Base-by-base conservation (phyloP, 2,113 vertebrate genomes). In the Sminthopsis crassicaudata region DNA sequence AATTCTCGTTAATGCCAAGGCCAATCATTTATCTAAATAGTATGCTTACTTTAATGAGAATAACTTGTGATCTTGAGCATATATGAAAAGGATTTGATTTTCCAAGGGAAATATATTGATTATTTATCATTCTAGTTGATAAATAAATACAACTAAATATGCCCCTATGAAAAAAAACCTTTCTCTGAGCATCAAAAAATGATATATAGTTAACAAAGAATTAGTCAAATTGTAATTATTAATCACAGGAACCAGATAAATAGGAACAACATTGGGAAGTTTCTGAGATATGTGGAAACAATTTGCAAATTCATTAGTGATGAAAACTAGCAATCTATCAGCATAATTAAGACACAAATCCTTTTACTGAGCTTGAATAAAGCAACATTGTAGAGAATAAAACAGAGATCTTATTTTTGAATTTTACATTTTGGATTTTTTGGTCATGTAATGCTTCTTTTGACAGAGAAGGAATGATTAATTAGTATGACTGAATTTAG, bases 401-500 rank as follows among this genome's bases (percentile, higher is more conserved):
- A 92, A 91, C 0, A 23, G n/a, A 84, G 6, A 42, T 84, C 67
- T 84, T 76, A 14, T 7, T 92, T 46, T 91, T 95, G 91, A 76
- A 89, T 96, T 93, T 54, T 46, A 92, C 94, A 12, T 93, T 26
- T n/a, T 91, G 92, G n/a, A 91, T 95, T 95, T 96, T 60, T 91
- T 93, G 10, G 30, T 55, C 91, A 96, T 88, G 96, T 97, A 97
- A 97, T 97, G 95, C 67, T 96, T 60, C 93, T 57, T 95, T 95
- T 0, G 96, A 97, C 76, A 94, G 42, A 97, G 96, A 57, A 96
- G 97, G 97, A 96, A 93, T 94, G 95, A 91, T 96, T 96, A 96
- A 97, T 97, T 98, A 98, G 97, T 97, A 97, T 97, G 95, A 96
- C 96, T 96, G 97, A 97, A 95, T 98, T 96, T 98, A 96, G 96